Percentiles rank a stretch among this genome's conserved stretches.
Evolutionary conservation across 2,888 invertebrate genomes (phyloP).

Genomic region (Hydrotaea diabolus): DNA sequence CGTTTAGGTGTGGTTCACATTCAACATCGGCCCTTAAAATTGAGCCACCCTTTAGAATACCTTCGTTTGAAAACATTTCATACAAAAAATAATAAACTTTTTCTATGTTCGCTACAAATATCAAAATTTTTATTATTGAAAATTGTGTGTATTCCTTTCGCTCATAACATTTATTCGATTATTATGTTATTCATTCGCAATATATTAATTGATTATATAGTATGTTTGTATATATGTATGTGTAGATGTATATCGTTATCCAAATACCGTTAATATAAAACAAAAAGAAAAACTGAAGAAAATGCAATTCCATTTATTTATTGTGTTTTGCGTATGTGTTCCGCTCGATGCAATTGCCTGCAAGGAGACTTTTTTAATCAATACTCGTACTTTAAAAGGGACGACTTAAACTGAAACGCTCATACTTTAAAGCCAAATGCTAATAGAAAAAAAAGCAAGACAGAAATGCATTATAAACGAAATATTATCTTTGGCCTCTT

Average conservation of each 20-base stretch:
- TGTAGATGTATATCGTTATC: conserved; percentile 33
- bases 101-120: conserved; percentile 45
- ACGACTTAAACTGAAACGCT: conserved; percentile 32
- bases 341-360: background rate
- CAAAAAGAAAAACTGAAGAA: conserved; percentile 40
- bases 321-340: conserved; percentile 41
- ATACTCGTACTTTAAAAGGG: conserved; percentile 27
- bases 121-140: conserved; percentile 59
- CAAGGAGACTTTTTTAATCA: too few relatives aligned
- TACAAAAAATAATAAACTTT: background rate
- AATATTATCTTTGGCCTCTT: conserved; percentile 64
- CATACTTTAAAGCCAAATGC: conserved; percentile 44
- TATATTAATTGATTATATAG: conserved; percentile 16
- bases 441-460: background rate
- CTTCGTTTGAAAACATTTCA: too few relatives aligned
- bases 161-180: conserved; percentile 48
- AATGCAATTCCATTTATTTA: conserved; percentile 65
- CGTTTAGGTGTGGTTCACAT: too few relatives aligned
- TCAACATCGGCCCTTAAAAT: too few relatives aligned
- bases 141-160: conserved; percentile 35
- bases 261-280: conserved; percentile 37
- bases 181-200: conserved; percentile 21
- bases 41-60: too few relatives aligned
- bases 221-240: conserved; percentile 4
- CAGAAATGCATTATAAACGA: conserved; percentile 43